A percentile compares a stretch with the other conserved stretches of the same genome.
These are phyloP conservation scores for Acinonyx jubatus DNA, from an alignment of 2,113 vertebrate genomes.

Conservation along the genomic window DNA sequence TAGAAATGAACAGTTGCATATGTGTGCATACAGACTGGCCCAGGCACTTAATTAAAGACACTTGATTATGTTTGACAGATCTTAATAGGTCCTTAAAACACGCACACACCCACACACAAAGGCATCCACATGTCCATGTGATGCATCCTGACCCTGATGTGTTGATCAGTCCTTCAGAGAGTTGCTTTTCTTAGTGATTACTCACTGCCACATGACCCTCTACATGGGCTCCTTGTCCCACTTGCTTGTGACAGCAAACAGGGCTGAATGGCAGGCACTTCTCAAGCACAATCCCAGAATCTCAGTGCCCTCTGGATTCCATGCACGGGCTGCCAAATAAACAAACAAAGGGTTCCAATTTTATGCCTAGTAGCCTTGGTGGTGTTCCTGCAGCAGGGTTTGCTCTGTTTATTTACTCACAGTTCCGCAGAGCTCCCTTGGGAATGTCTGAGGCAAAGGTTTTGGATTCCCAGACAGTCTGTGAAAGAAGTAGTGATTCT, in stretches of 20 bases:
- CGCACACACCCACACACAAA: background rate
- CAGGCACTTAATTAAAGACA: conserved; percentile 11
- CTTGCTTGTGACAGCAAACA: background rate
- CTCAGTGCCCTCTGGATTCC: conserved; percentile 46
- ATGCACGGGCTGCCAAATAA: conserved; percentile 5
- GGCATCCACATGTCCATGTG: background rate
- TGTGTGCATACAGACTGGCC: background rate
- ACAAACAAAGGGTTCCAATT: conserved; percentile 49
- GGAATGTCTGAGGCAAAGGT: background rate
- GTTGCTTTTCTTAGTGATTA: conserved; percentile 68
- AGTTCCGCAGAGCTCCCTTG: background rate
- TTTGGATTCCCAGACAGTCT: conserved; percentile 11
- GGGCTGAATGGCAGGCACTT: background rate
- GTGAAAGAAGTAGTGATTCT: conserved; percentile 27
- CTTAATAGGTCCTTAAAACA: conserved; percentile 63
- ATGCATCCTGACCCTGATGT: background rate
- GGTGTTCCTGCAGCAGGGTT: background rate
- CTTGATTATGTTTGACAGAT: conserved; percentile 58
- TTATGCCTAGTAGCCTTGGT: conserved; percentile 22
- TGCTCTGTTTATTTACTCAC: conserved; percentile 56
- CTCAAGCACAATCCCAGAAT: background rate
- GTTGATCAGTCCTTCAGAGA: conserved; percentile 43
- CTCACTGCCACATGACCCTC: conserved; percentile 46
- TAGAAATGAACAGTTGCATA: background rate
- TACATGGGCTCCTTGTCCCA: background rate